A percentile compares a stretch with the other conserved stretches of the same genome.
Conservation (phyloP, 2,888 invertebrate species). For the Nomada flava region DNA sequence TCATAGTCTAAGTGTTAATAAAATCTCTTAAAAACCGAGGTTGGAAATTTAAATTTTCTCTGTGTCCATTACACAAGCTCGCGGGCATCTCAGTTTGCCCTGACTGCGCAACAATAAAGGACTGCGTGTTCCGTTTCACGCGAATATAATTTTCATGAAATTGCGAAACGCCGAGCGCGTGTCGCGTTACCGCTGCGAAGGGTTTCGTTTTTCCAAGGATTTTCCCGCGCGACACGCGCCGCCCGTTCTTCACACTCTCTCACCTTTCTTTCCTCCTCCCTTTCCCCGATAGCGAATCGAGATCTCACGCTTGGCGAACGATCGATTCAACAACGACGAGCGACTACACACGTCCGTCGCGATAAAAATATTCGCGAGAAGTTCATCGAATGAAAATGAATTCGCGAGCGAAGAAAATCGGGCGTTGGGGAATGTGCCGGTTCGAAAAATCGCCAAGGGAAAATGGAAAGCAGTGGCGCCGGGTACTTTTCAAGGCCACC, state of each 20-base stretch:
- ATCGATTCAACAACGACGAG: constrained; percentile 32
- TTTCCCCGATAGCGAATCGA: background rate
- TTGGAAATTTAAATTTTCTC: too few relatives aligned
- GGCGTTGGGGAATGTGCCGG: too few relatives aligned
- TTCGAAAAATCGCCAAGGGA: background rate
- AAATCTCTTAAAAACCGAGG: too few relatives aligned
- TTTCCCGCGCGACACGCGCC: constrained; percentile 2
- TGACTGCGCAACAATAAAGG: constrained; percentile 33
- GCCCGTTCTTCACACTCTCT: background rate
- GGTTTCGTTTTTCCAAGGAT: constrained; percentile 51
- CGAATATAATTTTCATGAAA: constrained; percentile 59
- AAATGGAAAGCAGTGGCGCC: background rate
- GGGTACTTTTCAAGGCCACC: background rate
- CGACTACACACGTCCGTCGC: background rate
- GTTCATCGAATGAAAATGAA: background rate
- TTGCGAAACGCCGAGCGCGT: constrained; percentile 44
- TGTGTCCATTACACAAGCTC: background rate
- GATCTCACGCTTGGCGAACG: constrained; percentile 15
- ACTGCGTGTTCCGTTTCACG: constrained; percentile 51
- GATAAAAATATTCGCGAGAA: constrained; percentile 34
- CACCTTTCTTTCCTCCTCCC: too few relatives aligned
- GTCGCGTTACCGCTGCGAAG: constrained; percentile 23
- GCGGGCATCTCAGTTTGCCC: constrained; percentile 27
- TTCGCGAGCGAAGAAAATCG: background rate
- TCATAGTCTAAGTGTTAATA: too few relatives aligned